Evolutionary conservation across 2,113 vertebrate genomes (phyloP).

Genomic region (Cromileptes altivelis): DNA sequence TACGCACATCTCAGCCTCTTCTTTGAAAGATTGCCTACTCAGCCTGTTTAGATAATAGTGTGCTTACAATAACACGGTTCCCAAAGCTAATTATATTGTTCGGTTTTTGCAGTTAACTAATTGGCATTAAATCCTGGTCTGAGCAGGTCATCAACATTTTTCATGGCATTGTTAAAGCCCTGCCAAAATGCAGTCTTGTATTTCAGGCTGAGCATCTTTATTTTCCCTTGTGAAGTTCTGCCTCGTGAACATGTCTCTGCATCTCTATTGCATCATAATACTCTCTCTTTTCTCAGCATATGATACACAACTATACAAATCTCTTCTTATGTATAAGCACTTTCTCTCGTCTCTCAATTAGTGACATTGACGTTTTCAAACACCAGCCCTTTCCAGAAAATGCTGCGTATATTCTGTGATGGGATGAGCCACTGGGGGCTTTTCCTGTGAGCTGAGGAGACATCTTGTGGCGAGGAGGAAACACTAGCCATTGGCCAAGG

Average conservation of each 20-base stretch:
- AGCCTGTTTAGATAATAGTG: not conserved
- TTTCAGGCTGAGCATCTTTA: slow-evolving; percentile 16
- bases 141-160: not conserved
- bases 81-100: not conserved
- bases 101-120: not conserved
- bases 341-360: not conserved
- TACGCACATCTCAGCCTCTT: too few species aligned
- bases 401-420: not conserved
- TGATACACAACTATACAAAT: not conserved
- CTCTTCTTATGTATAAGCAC: not conserved
- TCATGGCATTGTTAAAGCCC: not conserved
- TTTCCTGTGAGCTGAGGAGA: slow-evolving; percentile 71
- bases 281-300: not conserved
- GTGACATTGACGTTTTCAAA: slow-evolving; percentile 4
- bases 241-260: not conserved
- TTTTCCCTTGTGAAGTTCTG: not conserved
- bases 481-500: slow-evolving; percentile 37
- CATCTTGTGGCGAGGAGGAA: slow-evolving; percentile 72
- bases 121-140: not conserved
- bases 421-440: slow-evolving; percentile 18
- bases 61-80: not conserved
- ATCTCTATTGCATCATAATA: not conserved
- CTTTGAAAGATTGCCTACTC: not conserved
- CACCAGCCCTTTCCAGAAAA: not conserved
- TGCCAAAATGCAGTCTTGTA: not conserved